A percentile compares a stretch with the other conserved stretches of the same genome.
phyloP scores from a whole-genome alignment of 2,113 vertebrate species.

The Collichthys lucidus region DNA sequence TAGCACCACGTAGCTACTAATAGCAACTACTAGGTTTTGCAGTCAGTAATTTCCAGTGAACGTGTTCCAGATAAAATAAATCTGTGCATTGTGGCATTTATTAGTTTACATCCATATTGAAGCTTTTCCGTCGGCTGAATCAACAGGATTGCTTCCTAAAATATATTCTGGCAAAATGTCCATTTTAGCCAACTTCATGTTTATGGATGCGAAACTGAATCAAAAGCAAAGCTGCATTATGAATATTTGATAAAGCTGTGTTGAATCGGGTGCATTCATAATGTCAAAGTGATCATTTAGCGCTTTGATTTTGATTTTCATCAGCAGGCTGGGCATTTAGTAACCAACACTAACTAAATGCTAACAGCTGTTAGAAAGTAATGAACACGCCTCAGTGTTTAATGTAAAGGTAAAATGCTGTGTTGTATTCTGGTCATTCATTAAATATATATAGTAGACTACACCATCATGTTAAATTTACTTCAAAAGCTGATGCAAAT shows the following conservation, averaged over 20 bases:
- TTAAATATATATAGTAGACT: neutral
- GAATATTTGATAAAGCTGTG: conserved; percentile 8
- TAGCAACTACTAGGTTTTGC: neutral
- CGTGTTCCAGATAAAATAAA: neutral
- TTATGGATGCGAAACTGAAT: conserved; percentile 20
- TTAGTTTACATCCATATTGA: neutral
- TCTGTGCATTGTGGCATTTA: neutral
- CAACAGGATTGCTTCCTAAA: neutral
- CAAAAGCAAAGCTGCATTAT: conserved; percentile 20
- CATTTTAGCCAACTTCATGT: conserved; percentile 7
- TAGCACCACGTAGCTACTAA: neutral
- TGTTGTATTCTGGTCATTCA: conserved; percentile 19
- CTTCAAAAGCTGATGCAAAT: conserved; percentile 52
- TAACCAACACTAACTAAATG: neutral
- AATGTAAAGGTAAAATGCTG: conserved; percentile 18
- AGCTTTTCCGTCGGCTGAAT: neutral
- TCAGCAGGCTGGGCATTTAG: neutral
- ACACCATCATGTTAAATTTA: conserved; percentile 31
- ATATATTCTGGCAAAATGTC: conserved; percentile 19
- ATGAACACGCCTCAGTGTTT: neutral
- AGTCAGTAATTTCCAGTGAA: neutral
- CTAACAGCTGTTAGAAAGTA: neutral
- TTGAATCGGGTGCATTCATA: conserved; percentile 13
- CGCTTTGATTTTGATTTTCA: conserved; percentile 30
- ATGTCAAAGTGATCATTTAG: conserved; percentile 22